Evolutionary conservation across 2,888 invertebrate genomes (phyloP), one percentile per base, ranked within the genome.

Genomic region (Timema podura): DNA sequence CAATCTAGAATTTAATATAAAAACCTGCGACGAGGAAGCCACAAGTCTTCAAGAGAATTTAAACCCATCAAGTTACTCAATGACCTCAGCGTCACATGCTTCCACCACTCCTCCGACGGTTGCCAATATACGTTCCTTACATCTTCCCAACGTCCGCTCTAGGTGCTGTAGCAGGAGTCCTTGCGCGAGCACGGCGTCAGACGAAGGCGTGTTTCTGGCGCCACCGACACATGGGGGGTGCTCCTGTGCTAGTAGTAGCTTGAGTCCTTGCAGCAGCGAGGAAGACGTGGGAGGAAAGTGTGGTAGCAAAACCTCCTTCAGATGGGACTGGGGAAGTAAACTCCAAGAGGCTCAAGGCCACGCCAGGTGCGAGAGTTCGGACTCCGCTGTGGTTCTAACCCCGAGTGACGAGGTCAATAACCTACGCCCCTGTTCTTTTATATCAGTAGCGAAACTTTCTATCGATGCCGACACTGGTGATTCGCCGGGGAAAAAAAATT

Each of bases 311-410:
- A 44, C 44, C 6, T 48, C 5, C 0, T n/a, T 44, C 8, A 61
- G 68, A 44, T 72, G 72, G 73, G 64, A 70, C n/a, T 70, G 71
- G 59, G 72, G 68, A 15, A 44, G 8, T 11, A n/a, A 47, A 49
- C 61, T 47, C 64, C 61, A 47, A 13, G 49, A 68, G 9, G 48
- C 0, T 51, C 51, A 64, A 9, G 7, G 44, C 6, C 46, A 64
- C 47, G 69, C 84, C 76, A 75, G 81, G 54, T 80, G 80, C 73
- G 79, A 80, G 78, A 82, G 80, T 71, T 74, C 81, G 8, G 87
- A 87, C 75, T 87, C 87, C 6, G 84, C 86, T 0, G 83, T 85
- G 9, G 84, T 30, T 61, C 68, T 68, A 6, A 13, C 84, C 71
- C 80, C 85, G 75, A 86, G 86, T 75, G 86, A 86, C 47, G 80